These are phyloP conservation scores for Pomacea canaliculata DNA, from an alignment of 2,888 invertebrate species.

Conservation along the genomic window DNA sequence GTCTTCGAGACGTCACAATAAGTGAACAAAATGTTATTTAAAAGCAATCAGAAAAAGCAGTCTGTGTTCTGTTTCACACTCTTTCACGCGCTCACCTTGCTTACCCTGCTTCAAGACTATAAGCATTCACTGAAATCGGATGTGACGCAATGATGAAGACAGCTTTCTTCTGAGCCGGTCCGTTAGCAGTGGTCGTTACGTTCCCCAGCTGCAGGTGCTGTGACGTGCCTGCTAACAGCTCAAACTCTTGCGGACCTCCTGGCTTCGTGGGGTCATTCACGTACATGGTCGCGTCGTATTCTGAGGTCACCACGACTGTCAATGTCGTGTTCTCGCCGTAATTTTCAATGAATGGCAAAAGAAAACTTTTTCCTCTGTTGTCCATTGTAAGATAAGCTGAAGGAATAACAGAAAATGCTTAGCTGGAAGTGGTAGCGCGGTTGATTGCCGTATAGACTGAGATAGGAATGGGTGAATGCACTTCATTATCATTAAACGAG, in stretches of 20 bases:
- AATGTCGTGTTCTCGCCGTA: neutral
- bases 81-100: too few relatives aligned
- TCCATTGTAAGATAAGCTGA: neutral
- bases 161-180: slow-evolving; percentile 17
- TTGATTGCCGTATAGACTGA: neutral
- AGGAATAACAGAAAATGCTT: neutral
- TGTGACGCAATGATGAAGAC: slow-evolving; percentile 13
- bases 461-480: neutral
- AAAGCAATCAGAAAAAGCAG: too few relatives aligned
- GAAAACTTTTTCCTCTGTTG: slow-evolving; percentile 20
- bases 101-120: slow-evolving; percentile 6
- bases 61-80: too few relatives aligned
- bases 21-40: too few relatives aligned
- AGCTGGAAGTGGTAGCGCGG: neutral
- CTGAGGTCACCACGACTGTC: slow-evolving; percentile 11
- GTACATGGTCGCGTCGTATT: slow-evolving; percentile 13
- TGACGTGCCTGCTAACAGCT: slow-evolving; percentile 10
- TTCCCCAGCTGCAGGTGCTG: slow-evolving; percentile 3
- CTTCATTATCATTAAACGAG: neutral
- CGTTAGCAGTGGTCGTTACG: slow-evolving; percentile 8
- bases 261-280: slow-evolving; percentile 6
- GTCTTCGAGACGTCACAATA: too few relatives aligned
- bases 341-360: slow-evolving; percentile 15
- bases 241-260: neutral
- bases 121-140: slow-evolving; percentile 11